Evolutionary conservation across 2,113 vertebrate genomes (phyloP), one percentile per base, ranked within the genome.

Genomic region (Lathamus discolor): DNA sequence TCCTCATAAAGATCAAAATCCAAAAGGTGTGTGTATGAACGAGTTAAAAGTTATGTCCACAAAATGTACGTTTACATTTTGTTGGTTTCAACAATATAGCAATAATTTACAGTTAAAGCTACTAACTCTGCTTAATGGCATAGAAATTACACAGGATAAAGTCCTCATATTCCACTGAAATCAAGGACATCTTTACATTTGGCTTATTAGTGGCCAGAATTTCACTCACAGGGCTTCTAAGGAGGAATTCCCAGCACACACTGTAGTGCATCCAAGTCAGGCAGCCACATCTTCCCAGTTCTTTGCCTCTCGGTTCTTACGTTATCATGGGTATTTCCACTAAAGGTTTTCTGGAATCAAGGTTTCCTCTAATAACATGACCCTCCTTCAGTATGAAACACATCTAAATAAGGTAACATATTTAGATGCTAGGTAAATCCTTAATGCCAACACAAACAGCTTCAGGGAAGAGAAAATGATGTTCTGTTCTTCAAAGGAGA

Each of bases 401-500:
- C 16, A 79, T 64, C 73, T 76, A 62, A 95, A 90, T 96, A 90
- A 90, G 93, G 94, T 80, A 74, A 94, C 52, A 77, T 70, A 96
- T 96, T 96, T 94, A 96, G 83, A 94, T 78, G 80, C 19, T 82
- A 90, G n/a, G 19, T 88, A 95, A 87, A 92, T 86, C 61, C n/a
- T 81, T 95, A 93, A 96, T 96, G 77, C 73, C 91, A 96, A 78
- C 68, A 95, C 73, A 93, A 94, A 94, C 59, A 92, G 15, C 83
- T 94, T 94, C 62, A 95, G 81, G 91, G 75, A 64, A 97, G 72
- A 87, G 77, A 95, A 98, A 97, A 96, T 91, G 64, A 70, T 14
- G 13, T 92, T 93, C 90, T 51, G 69, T 87, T 96, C 92, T 95
- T 93, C 86, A 97, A 96, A 96, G 86, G 44, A 88, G 90, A 97